Percentiles rank a stretch among this genome's conserved stretches.
phyloP scores from a whole-genome alignment of 2,797 vertebrate genomes.

The Oreortyx pictus region DNA sequence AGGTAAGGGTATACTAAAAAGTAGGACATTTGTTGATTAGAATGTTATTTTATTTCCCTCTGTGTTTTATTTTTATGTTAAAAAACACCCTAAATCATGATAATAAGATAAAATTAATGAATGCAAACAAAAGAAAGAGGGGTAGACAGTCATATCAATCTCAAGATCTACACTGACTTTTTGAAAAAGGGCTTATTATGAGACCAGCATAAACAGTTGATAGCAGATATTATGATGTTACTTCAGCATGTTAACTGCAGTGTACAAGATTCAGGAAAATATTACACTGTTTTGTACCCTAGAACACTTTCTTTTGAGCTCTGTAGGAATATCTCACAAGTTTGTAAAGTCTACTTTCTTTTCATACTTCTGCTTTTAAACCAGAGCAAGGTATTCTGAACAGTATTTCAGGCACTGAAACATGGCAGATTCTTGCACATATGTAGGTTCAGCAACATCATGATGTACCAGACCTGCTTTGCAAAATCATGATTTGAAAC shows the following conservation, averaged over 20 bases:
- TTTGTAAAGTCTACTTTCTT: not conserved
- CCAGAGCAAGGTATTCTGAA: not conserved
- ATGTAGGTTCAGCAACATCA: not conserved
- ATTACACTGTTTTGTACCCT: not conserved
- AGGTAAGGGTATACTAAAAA: not conserved
- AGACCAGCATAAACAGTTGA: not conserved
- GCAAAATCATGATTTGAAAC: not conserved
- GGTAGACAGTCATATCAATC: not conserved
- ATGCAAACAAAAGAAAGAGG: not conserved
- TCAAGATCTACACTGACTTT: not conserved
- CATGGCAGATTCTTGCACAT: not conserved
- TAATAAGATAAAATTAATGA: not conserved
- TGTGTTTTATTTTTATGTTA: not conserved
- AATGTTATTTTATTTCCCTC: not conserved
- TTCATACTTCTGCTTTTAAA: not conserved
- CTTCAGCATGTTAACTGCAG: not conserved
- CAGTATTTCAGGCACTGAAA: not conserved
- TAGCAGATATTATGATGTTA: not conserved
- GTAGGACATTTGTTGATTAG: not conserved
- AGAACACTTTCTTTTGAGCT: not conserved
- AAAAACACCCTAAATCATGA: too few relatives aligned
- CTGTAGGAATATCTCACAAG: not conserved
- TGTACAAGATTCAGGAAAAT: not conserved
- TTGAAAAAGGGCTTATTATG: not conserved
- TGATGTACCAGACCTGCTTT: not conserved